phyloP scores from a whole-genome alignment of 2,888 invertebrate genomes.

The Hypomecis punctinalis region DNA sequence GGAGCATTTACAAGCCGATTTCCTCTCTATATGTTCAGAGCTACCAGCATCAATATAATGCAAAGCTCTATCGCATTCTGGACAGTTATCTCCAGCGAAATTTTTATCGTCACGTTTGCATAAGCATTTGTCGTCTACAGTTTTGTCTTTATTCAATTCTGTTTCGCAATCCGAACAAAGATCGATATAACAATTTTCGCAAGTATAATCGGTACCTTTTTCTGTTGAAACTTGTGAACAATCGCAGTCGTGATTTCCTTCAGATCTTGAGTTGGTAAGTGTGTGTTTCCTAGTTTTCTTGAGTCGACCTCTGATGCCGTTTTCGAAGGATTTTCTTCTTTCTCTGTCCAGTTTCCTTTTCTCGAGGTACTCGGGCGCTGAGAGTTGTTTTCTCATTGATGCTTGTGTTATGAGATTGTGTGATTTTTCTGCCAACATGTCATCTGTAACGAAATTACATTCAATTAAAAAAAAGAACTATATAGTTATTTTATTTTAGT shows the following conservation, averaged over 20 bases:
- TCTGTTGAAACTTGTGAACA: slow-evolving; percentile 72
- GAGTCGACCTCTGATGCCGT: slow-evolving; percentile 84
- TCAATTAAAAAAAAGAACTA: too few species aligned
- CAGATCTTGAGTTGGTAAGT: slow-evolving; percentile 59
- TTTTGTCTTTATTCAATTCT: slow-evolving; percentile 66
- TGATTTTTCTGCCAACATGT: slow-evolving; percentile 86
- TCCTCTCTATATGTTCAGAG: slow-evolving; percentile 71
- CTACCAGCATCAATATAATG: slow-evolving; percentile 77
- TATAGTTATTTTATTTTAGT: too few species aligned
- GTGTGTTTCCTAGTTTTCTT: slow-evolving; percentile 84
- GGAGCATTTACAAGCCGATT: slow-evolving; percentile 71
- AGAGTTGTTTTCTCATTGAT: slow-evolving; percentile 89
- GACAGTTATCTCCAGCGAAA: slow-evolving; percentile 66
- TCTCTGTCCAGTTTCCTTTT: slow-evolving; percentile 91
- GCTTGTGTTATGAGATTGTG: slow-evolving; percentile 81
- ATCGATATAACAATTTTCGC: slow-evolving; percentile 76
- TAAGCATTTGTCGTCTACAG: slow-evolving; percentile 60
- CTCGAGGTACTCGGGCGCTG: slow-evolving; percentile 96
- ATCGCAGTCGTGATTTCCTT: slow-evolving; percentile 66
- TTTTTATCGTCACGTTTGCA: slow-evolving; percentile 62
- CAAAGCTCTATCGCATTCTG: slow-evolving; percentile 74
- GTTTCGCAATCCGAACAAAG: slow-evolving; percentile 77
- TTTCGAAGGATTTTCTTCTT: slow-evolving; percentile 87
- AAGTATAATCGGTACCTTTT: slow-evolving; percentile 77
- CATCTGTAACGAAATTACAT: slow-evolving; percentile 75